Base-by-base conservation (phyloP, 2,888 invertebrate species). In the Colostygia pectinataria region DNA sequence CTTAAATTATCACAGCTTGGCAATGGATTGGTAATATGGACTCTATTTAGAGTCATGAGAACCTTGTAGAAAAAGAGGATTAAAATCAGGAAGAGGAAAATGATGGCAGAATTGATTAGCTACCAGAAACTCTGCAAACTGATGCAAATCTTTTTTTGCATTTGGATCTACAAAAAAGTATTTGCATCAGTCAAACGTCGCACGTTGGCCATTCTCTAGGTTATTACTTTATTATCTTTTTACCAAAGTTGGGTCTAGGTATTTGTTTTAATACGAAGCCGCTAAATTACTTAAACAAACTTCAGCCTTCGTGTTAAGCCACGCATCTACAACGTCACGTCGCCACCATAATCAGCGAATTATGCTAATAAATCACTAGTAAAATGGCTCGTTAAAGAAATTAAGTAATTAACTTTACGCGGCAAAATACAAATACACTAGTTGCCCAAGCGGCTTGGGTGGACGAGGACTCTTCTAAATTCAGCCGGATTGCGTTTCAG, bases 361-460 rank as follows among this genome's bases (percentile, higher is more conserved):
- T 80, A 81, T 80, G 76, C 64, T 80, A 79, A 81, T 83, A 82
- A 83, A 83, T 83, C 77, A 80, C 66, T 57, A 55, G 59, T 61
- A 64, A 70, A 73, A 76, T 77, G 74, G 71, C 74, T 69, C 71
- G 77, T 77, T 75, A 75, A 74, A 67, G 55, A 77, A 85, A 86
- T 86, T 81, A 86, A 85, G 84, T 84, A 81, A 85, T 86, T 84
- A 83, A 80, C 68, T 68, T 70, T 64, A 74, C 59, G 61, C 77
- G 50, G 46, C 65, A 29, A 31, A 50, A 40, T 40, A 29, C 40
- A 55, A 55, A 51, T 56, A 34, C 53, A 51, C 54, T 24, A 53
- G 33, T 55, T 57, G 48, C 57, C 55, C 42, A 39, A 48, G 36
- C 59, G 42, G 58, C 34, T 42, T n/a, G n/a, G 37, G 24, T 29